Base-by-base conservation (phyloP, 30 jellyfish, hydroid and myxozoan species). In the Rhopilema esculentum region DNA sequence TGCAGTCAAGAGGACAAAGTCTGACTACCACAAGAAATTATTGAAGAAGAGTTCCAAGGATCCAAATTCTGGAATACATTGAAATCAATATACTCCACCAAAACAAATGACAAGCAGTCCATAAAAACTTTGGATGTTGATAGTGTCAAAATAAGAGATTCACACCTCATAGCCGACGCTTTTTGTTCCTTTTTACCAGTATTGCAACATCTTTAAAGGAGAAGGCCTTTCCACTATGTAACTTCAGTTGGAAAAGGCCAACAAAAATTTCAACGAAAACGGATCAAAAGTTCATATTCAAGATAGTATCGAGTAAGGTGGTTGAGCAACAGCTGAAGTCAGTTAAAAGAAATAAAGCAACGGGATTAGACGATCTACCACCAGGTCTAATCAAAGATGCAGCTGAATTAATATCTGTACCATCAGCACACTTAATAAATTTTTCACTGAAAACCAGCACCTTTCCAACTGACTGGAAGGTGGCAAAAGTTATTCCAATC, bases 331-430 rank as follows among this genome's bases (percentile, higher is more conserved):
- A 79, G 6, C 89, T 79, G 6, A 79, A 23, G 31, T 62, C 82
- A 6, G 32, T 86, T 23, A 75, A 86, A 53, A 72, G 75, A 27
- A 86, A 75, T 0, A 86, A 86, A 33, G 23, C 91, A 73, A 64
- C 80, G 30, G 92, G 85, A 7, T 0, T 86, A n/a, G 91, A 76
- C 73, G 75, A 85, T 75, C 66, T 86, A 22, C 92, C 95, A 63
- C 76, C 95, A n/a, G 20, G 95, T 74, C 72, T 85, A 79, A 20
- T 85, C 70, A 72, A 85, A 66, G 91, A 85, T 74, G 91, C 74
- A 0, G 67, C 93, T 24, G 9, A 33, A 33, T 25, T 69, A 69
- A 85, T 86, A 68, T 74, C 69, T 8, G 90, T 84, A 20, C 92
- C 95, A 9, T 68, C 75, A 86, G 29, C 92, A n/a, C 91, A 9